phyloP scores from a whole-genome alignment of 2,113 vertebrate species.

The Clarias batrachus region DNA sequence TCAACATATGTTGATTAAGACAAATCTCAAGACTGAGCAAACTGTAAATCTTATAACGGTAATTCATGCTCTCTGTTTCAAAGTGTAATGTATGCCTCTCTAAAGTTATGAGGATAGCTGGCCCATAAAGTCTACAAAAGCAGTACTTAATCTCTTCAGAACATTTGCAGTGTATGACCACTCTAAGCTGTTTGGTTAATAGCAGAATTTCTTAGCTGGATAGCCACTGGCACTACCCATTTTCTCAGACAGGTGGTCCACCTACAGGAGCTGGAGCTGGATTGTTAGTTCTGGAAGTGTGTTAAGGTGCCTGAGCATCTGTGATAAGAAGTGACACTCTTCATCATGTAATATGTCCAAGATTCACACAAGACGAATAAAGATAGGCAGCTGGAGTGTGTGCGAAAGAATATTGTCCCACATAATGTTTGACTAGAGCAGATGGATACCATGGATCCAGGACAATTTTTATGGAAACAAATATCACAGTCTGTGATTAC shows the following conservation, averaged over 20 bases:
- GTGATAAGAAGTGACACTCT: constrained; percentile 29
- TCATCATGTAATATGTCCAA: constrained; percentile 52
- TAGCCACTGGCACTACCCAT: background rate
- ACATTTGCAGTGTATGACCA: background rate
- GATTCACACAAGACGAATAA: constrained; percentile 63
- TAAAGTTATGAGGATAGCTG: background rate
- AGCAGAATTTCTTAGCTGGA: background rate
- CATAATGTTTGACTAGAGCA: constrained; percentile 55
- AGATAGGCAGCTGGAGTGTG: constrained; percentile 49
- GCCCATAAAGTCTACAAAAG: background rate
- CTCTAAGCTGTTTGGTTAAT: background rate
- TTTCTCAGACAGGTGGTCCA: background rate
- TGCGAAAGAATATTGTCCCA: constrained; percentile 64
- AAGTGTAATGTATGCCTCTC: background rate
- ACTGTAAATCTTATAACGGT: background rate
- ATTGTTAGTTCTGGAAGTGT: background rate
- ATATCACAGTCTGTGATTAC: constrained; percentile 1
- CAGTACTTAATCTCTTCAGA: background rate
- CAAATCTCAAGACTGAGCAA: background rate
- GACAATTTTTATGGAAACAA: constrained; percentile 41
- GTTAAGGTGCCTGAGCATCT: constrained; percentile 16
- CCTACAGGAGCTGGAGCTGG: background rate
- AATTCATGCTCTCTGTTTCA: background rate
- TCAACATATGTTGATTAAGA: background rate
- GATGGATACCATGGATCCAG: constrained; percentile 30